Conservation (phyloP, 2,888 invertebrate genomes). For the Lottia scabra region DNA sequence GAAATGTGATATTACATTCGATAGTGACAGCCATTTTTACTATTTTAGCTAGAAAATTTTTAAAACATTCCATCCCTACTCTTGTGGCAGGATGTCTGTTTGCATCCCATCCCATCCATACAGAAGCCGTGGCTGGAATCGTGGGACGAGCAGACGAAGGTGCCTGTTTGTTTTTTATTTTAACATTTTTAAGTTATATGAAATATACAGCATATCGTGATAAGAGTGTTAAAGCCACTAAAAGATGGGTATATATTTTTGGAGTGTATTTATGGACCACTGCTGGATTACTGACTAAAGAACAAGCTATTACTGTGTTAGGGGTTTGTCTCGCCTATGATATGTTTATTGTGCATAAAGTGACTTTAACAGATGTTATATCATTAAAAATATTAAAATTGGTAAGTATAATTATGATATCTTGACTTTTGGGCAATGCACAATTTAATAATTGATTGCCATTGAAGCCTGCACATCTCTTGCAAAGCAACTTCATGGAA, state of each 20-base stretch:
- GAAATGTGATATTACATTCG: conserved; percentile 88
- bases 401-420: conserved; percentile 37
- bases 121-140: conserved; percentile 89
- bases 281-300: conserved; percentile 92
- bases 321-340: conserved; percentile 92
- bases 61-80: conserved; percentile 72
- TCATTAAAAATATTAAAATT: conserved; percentile 41
- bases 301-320: conserved; percentile 93
- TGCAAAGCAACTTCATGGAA: too few species aligned
- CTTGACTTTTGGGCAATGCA: too few species aligned
- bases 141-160: conserved; percentile 96
- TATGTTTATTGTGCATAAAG: conserved; percentile 75
- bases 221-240: conserved; percentile 15
- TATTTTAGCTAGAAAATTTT: conserved; percentile 75
- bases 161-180: conserved; percentile 89
- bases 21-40: conserved; percentile 87
- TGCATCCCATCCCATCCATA: conserved; percentile 95
- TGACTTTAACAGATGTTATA: conserved; percentile 45
- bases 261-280: conserved; percentile 78
- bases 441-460: too few species aligned
- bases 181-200: conserved; percentile 87
- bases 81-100: conserved; percentile 85
- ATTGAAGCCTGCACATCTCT: too few species aligned
- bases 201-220: conserved; percentile 55
- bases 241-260: conserved; percentile 72